Evolutionary conservation across 37 sponge, comb jelly and placozoan species (phyloP), one percentile per base, ranked within the genome.

Genomic region (Agelas oroides): DNA sequence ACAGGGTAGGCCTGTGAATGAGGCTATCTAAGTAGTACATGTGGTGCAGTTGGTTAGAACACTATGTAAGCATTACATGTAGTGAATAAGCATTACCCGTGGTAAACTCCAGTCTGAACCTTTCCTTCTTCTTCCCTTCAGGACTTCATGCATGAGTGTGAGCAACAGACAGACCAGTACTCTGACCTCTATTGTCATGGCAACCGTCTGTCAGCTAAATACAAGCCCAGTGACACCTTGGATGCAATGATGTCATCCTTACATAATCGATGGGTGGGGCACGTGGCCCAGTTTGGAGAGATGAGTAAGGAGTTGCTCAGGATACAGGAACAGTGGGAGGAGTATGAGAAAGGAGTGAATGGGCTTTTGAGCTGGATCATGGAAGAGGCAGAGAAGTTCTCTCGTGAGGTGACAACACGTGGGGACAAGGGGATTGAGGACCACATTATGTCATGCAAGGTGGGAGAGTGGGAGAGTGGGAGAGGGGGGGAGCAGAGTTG

Each of bases 381-480:
- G 54, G 57, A 76, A 13, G 89, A 92, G 64, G 88, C 89, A 21
- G 59, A 88, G 53, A 53, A 53, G 33, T 88, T 92, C 79, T 84
- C 85, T 23, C 53, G 34, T 21, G 73, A 88, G 52, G 84, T 87
- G 18, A 87, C 89, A 21, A 84, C 78, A 20, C 33, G 61, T 18
- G 88, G 88, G 74, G 92, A 92, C 31, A 82, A 88, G 28, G 92
- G 92, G 25, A 71, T 92, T 12, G 83, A 70, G 25, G 89, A 92
- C 64, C 89, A 92, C 81, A 72, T 92, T 34, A 56, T 67, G 30
- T 60, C 86, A 0, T 92, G 92, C 78, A 73, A 84, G 84, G 92
- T 92, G 18, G 23, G 61, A 2, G 46, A 8, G 46, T 3, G 46
- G 46, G 46, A 8, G 46, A 8, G 46, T 3, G 46, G 46, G 46